These are phyloP conservation scores for Eupeodes latifasciatus DNA, from an alignment of 2,888 invertebrate genomes.

Conservation along the genomic window DNA sequence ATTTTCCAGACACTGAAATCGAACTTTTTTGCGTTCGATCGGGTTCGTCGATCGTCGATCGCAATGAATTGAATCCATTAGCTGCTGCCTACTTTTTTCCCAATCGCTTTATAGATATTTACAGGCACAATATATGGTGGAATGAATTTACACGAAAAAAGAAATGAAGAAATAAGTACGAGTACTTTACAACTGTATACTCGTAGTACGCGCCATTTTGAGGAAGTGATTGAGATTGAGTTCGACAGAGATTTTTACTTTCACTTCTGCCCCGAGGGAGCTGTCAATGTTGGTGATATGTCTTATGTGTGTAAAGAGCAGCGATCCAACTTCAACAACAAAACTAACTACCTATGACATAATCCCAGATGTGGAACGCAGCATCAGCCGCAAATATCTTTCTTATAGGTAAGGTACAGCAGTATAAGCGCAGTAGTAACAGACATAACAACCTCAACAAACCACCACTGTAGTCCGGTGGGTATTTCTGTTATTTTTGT, in stretches of 20 bases:
- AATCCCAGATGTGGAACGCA: slow-evolving; percentile 64
- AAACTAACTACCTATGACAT: slow-evolving; percentile 68
- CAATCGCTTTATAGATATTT: not conserved
- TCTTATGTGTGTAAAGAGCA: slow-evolving; percentile 48
- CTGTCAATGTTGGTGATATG: slow-evolving; percentile 68
- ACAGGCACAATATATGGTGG: not conserved
- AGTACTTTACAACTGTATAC: slow-evolving; percentile 1
- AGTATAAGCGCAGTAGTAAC: not conserved
- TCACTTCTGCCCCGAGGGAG: slow-evolving; percentile 75
- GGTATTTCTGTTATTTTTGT: slow-evolving; percentile 40
- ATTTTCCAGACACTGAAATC: slow-evolving; percentile 71
- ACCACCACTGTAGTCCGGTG: slow-evolving; percentile 47
- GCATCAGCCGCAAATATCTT: slow-evolving; percentile 6
- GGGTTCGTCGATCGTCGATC: slow-evolving; percentile 65
- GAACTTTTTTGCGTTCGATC: slow-evolving; percentile 62
- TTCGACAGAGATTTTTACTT: slow-evolving; percentile 71
- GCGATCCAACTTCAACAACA: slow-evolving; percentile 57
- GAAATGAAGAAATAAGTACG: not conserved
- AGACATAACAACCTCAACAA: not conserved
- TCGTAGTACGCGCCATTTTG: slow-evolving; percentile 53
- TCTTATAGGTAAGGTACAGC: not conserved
- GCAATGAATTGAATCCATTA: slow-evolving; percentile 51
- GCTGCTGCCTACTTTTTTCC: slow-evolving; percentile 42
- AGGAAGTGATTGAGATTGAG: slow-evolving; percentile 68
- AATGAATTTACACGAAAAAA: not conserved